These are phyloP conservation scores for Agapetus fuscipes DNA, from an alignment of 2,888 invertebrate species.

Conservation along the genomic window DNA sequence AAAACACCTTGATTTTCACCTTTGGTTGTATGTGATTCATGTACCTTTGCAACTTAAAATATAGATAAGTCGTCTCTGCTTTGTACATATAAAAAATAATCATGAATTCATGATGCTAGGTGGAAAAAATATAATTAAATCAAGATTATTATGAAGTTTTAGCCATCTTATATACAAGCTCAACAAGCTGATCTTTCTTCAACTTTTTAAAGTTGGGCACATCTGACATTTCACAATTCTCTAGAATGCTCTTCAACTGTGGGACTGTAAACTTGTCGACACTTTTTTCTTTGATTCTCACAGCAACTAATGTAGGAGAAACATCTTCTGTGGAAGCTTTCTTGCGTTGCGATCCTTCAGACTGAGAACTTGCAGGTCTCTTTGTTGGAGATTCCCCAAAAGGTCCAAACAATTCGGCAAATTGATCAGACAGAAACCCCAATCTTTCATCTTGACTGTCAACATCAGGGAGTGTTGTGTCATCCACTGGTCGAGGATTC, in stretches of 20 bases:
- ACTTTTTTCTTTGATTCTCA: constrained; percentile 27
- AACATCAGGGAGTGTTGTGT: constrained; percentile 38
- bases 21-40: too few relatives aligned
- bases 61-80: too few relatives aligned
- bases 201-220: constrained; percentile 31
- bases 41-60: too few relatives aligned
- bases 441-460: constrained; percentile 24
- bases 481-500: constrained; percentile 41
- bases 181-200: constrained; percentile 34
- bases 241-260: constrained; percentile 34
- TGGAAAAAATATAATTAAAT: too few relatives aligned
- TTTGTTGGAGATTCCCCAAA: constrained; percentile 30
- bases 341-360: constrained; percentile 18
- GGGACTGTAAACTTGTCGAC: constrained; percentile 31
- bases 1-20: too few relatives aligned
- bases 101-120: too few relatives aligned
- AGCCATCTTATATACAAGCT: constrained; percentile 29
- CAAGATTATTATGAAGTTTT: not conserved
- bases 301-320: constrained; percentile 27
- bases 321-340: too few relatives aligned
- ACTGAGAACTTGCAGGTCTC: constrained; percentile 24
- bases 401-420: constrained; percentile 38
- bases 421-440: constrained; percentile 32
- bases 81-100: too few relatives aligned
- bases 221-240: constrained; percentile 27